Base-by-base conservation (phyloP, 2,113 vertebrate species). In the Noctilio leporinus region DNA sequence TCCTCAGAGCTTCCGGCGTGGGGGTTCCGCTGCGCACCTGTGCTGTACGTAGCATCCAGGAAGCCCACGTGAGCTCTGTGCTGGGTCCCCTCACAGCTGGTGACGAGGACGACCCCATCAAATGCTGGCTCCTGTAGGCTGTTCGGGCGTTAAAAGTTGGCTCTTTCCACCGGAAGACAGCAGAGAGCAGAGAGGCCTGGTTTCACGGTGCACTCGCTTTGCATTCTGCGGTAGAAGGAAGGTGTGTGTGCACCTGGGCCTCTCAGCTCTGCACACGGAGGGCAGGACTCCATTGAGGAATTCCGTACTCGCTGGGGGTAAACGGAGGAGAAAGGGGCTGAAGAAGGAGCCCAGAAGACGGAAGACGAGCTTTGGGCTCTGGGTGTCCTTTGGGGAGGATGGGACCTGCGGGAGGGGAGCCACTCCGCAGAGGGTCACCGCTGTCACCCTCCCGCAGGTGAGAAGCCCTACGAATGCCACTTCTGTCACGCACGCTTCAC, bases 401-500 rank as follows among this genome's bases (percentile, higher is more conserved):
- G 0, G 33, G 82, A 40, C 11, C n/a, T 8, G 10, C 0, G 10
- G 73, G 80, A 10, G 47, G 24, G 57, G 3, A 43, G 55, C 62
- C 12, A 0, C 15, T 1, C 12, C 5, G 65, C 47, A 10, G 10
- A 51, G 7, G 8, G 28, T 26, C 80, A 2, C 11, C 22, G n/a
- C 5, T 16, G 20, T 70, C 20, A 1, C 0, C 4, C 3, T 67
- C 8, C 57, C 35, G 1, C 84, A 98, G 98, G 98, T 16, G 98
- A 98, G 97, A 98, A 98, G 93, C 97, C 95, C 0, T 98, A 98
- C 5, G 96, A 98, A 1, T 98, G 98, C 93, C 91, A 80, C 0
- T 0, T 98, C 73, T 98, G 98, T 92, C 97, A 96, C 2, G 35
- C 95, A 22, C 98, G 84, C 86, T 98, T 99, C 96, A 98, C 98